Conservation (phyloP, 2,797 vertebrate species). For the Aeoliscus strigatus region DNA sequence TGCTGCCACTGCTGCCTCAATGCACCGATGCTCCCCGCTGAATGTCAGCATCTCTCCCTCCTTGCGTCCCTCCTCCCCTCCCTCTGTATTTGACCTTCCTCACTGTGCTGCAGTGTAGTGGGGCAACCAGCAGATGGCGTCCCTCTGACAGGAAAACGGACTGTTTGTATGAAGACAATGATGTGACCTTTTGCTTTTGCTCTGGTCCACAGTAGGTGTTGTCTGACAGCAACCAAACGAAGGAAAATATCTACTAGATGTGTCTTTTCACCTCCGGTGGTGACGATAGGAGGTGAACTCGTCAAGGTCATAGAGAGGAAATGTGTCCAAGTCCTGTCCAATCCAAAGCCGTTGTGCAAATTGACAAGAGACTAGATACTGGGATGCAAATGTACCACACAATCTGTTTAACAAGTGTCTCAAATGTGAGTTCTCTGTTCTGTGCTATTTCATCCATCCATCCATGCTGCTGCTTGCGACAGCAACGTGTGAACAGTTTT, state of each 20-base stretch:
- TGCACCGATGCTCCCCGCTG: constrained; percentile 68
- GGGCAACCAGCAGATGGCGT: constrained; percentile 58
- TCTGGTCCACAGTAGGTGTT: constrained; percentile 13
- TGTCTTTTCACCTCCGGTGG: neutral
- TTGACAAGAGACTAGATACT: too few relatives aligned
- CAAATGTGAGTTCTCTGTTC: constrained; percentile 33
- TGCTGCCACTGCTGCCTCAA: constrained; percentile 62
- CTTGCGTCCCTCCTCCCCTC: neutral
- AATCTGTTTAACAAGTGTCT: constrained; percentile 42
- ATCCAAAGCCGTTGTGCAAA: constrained; percentile 6
- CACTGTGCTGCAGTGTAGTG: constrained; percentile 37
- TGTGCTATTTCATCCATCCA: too few relatives aligned
- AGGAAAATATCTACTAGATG: neutral
- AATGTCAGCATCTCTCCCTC: constrained; percentile 62
- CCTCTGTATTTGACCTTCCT: constrained; percentile 64
- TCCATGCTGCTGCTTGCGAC: constrained; percentile 28
- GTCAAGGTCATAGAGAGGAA: constrained; percentile 34
- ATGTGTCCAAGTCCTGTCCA: constrained; percentile 23
- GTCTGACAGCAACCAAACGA: constrained; percentile 16
- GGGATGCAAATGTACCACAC: too few relatives aligned
- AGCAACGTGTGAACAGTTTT: constrained; percentile 28
- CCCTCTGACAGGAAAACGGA: constrained; percentile 28
- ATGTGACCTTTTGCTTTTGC: constrained; percentile 12
- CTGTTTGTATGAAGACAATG: neutral
- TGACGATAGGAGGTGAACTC: constrained; percentile 1